Conservation (phyloP, 2,797 vertebrate genomes). For the Anolis apletophallus region DNA sequence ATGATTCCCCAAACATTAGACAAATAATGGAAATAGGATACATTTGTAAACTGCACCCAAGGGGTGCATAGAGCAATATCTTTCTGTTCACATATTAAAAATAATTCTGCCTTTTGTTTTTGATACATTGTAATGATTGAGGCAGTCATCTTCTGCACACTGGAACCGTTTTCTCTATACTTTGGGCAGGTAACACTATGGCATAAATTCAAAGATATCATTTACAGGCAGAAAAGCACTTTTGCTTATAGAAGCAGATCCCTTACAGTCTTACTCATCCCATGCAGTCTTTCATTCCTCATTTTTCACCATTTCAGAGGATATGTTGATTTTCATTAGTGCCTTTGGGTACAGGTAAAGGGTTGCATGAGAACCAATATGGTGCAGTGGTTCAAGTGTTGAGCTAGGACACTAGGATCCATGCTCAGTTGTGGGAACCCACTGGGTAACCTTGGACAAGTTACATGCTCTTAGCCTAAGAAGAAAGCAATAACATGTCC, state of each 20-base stretch:
- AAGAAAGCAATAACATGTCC: no score
- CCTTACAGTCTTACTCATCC: not conserved
- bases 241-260: not conserved
- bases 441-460: not conserved
- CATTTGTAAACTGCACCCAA: not conserved
- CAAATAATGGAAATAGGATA: not conserved
- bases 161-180: not conserved
- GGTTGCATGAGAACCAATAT: not conserved
- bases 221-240: not conserved
- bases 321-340: not conserved
- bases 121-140: not conserved
- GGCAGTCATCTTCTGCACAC: not conserved
- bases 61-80: not conserved
- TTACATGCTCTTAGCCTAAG: not conserved
- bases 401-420: not conserved
- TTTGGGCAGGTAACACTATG: not conserved
- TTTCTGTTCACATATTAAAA: slow-evolving; percentile 1
- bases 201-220: not conserved
- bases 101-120: not conserved
- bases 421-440: not conserved
- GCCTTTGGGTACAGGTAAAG: not conserved
- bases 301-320: no score
- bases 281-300: not conserved
- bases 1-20: not conserved
- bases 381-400: not conserved